phyloP scores from a whole-genome alignment of 1,140 invertebrate genomes.

The Achroia grisella region DNA sequence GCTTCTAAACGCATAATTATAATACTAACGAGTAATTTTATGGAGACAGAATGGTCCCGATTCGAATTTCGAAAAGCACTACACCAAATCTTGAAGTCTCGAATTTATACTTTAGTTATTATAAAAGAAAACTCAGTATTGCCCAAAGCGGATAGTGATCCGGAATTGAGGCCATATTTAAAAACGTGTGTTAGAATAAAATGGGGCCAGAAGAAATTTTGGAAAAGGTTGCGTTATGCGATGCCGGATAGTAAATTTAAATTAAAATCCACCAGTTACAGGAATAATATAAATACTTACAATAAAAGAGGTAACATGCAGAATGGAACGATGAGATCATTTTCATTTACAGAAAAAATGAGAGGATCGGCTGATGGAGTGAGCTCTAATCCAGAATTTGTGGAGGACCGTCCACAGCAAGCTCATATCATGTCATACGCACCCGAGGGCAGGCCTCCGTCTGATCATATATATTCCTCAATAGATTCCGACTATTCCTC shows the following conservation, averaged over 20 bases:
- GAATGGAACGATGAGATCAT: constrained; percentile 72
- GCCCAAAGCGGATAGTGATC: constrained; percentile 88
- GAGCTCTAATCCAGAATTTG: constrained; percentile 42
- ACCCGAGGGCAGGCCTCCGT: constrained; percentile 77
- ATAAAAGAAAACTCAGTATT: constrained; percentile 84
- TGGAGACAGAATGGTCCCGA: constrained; percentile 90
- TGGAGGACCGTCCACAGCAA: constrained; percentile 51
- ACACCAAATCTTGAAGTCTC: constrained; percentile 88
- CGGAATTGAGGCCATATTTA: constrained; percentile 90
- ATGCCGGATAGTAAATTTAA: constrained; percentile 80
- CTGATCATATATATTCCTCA: constrained; percentile 90
- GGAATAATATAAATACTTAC: constrained; percentile 85
- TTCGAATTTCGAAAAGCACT: constrained; percentile 88
- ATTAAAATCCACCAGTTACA: constrained; percentile 72
- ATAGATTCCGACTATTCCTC: constrained; percentile 87
- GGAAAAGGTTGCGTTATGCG: constrained; percentile 91
- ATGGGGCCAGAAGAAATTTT: constrained; percentile 93
- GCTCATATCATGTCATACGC: constrained; percentile 48
- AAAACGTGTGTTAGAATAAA: constrained; percentile 87
- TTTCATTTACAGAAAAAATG: constrained; percentile 65
- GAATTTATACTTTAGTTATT: constrained; percentile 88
- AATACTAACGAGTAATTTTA: constrained; percentile 87
- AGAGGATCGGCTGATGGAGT: constrained; percentile 45
- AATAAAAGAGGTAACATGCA: constrained; percentile 77
- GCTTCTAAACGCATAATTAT: constrained; percentile 86